Percentiles rank a stretch among this genome's conserved stretches.
Conservation (phyloP, 2,113 vertebrate species). For the Bungarus multicinctus region DNA sequence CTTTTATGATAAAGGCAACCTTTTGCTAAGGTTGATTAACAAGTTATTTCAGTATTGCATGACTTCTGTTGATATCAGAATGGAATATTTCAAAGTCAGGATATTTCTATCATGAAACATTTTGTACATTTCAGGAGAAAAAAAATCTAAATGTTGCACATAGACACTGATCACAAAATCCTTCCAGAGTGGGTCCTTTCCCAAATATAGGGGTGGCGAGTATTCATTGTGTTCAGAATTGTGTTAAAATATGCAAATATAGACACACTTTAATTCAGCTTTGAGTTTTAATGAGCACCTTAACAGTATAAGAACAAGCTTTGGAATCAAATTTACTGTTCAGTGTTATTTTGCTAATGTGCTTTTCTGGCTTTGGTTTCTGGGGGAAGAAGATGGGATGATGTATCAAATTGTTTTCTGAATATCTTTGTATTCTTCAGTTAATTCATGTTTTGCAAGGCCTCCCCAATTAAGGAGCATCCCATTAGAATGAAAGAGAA, state of each 20-base stretch:
- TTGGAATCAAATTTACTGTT: not conserved
- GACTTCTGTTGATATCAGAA: not conserved
- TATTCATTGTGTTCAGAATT: not conserved
- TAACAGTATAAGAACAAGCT: not conserved
- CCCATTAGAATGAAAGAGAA: slow-evolving; percentile 21
- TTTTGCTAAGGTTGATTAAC: not conserved
- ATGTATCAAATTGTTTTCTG: not conserved
- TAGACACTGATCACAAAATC: not conserved
- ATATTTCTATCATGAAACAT: not conserved
- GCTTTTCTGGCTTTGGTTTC: not conserved
- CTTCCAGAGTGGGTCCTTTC: not conserved
- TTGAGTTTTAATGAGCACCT: not conserved
- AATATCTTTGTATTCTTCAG: not conserved
- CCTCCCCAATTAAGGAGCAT: slow-evolving; percentile 29
- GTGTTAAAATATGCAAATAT: not conserved
- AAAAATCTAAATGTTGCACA: not conserved
- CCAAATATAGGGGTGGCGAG: not conserved
- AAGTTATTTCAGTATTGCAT: not conserved
- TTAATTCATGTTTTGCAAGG: slow-evolving; percentile 14
- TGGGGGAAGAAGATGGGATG: not conserved
- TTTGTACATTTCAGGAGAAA: not conserved
- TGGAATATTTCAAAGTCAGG: not conserved
- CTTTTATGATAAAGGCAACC: not conserved
- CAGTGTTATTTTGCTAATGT: not conserved
- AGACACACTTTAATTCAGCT: not conserved